phyloP scores from a whole-genome alignment of 2,113 vertebrate species.

The Herpailurus yagouaroundi region DNA sequence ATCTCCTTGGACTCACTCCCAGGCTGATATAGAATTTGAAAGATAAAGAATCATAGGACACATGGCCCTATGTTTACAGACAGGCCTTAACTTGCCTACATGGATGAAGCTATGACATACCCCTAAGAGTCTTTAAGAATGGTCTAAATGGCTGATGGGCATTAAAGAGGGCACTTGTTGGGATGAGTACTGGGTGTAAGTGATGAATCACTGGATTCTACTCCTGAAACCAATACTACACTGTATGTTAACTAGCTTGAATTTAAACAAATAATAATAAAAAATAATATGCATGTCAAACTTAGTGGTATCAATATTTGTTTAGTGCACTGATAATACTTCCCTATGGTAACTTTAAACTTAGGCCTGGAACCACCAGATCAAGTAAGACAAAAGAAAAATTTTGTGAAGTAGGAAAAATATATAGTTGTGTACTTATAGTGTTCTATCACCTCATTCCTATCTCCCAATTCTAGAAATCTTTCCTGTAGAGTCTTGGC shows the following conservation, averaged over 20 bases:
- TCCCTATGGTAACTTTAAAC: constrained; percentile 25
- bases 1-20: not conserved
- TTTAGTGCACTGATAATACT: not conserved
- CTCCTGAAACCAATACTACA: no score
- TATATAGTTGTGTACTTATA: not conserved
- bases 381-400: not conserved
- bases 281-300: not conserved
- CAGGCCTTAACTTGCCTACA: not conserved
- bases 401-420: not conserved
- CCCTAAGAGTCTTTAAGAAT: not conserved
- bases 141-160: no score
- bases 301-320: not conserved
- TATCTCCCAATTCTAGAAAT: not conserved
- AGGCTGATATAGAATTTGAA: not conserved
- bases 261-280: no score
- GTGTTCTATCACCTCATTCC: not conserved
- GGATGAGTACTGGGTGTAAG: no score
- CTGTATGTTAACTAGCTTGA: no score
- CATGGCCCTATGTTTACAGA: not conserved
- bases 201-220: no score
- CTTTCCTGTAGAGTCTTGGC: not conserved
- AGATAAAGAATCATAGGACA: constrained; percentile 38
- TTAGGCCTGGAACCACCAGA: not conserved
- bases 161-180: no score
- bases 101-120: not conserved